Percentiles rank a stretch among this genome's conserved stretches.
Conservation (phyloP, 2,888 invertebrate species). For the Drosophila anomalata region DNA sequence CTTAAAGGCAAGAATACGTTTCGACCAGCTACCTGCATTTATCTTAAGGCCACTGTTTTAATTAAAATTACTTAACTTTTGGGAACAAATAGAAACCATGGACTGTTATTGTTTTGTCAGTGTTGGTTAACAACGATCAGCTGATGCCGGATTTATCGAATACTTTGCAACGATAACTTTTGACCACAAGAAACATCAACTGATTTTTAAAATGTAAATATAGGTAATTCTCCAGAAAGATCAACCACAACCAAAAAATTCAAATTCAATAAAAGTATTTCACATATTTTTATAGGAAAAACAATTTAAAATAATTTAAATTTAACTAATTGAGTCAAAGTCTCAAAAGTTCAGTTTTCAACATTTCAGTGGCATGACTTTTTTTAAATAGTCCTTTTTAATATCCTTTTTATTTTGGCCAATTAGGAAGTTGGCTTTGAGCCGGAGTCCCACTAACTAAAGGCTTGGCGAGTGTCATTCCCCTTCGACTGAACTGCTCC, state of each 20-base stretch:
- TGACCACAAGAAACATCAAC: not conserved
- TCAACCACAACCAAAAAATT: too few species aligned
- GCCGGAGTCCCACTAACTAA: constrained; percentile 1
- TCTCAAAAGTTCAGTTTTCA: too few species aligned
- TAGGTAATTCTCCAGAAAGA: too few species aligned
- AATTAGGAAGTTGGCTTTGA: not conserved
- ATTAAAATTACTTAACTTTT: constrained; percentile 10
- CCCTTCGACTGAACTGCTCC: not conserved
- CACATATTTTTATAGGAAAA: too few species aligned
- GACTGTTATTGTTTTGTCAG: constrained; percentile 16
- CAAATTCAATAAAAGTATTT: too few species aligned
- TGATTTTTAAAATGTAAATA: too few species aligned
- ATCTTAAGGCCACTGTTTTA: not conserved
- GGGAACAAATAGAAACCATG: not conserved
- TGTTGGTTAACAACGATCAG: constrained; percentile 5
- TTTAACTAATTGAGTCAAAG: too few species aligned
- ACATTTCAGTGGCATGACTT: too few species aligned
- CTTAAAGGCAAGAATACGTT: constrained; percentile 5
- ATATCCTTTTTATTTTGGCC: not conserved
- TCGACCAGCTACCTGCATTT: constrained; percentile 14
- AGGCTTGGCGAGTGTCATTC: not conserved
- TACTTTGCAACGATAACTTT: not conserved
- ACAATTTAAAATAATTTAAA: too few species aligned
- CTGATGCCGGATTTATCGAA: not conserved
- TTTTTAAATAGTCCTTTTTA: too few species aligned